Base-by-base conservation (phyloP, 2,888 invertebrate genomes). In the Rhimphoctona megacephalus region DNA sequence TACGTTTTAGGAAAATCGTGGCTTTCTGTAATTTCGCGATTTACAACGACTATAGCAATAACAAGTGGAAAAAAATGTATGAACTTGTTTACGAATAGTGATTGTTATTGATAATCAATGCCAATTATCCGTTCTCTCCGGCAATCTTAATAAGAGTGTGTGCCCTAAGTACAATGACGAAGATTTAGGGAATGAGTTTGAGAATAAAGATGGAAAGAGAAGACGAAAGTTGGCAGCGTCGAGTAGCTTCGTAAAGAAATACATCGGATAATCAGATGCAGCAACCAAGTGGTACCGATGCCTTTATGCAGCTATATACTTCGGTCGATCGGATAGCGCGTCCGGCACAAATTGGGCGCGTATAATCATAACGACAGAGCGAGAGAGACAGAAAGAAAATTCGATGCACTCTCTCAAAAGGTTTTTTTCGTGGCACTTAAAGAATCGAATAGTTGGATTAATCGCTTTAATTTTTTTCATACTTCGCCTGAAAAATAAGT, bases 311-410 rank as follows among this genome's bases (percentile, higher is more conserved):
- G 81, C 46, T 80, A 36, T 36, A 36, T 36, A 61, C 61, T 22
- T 74, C 52, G 64, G 57, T 61, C 80, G 86, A 80, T 86, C 86
- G 70, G 80, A 83, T 86, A 79, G 74, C 66, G 72, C 52, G 46
- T 64, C 72, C 81, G 52, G 80, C 88, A 88, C 89, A 89, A 90
- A 90, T 90, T 90, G 88, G 72, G 88, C 80, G 84, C 57, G 88
- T 81, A 88, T 88, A 89, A 90, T 89, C 84, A 87, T 86, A 86
- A 89, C 86, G 87, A 86, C 74, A 46, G n/a, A 46, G 43, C 22
- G 49, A 49, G 14, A 46, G 78, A 67, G 77, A 64, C 39, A 46
- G 61, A 30, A 25, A 25, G 17, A 19, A 25, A 61, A 83, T 84
- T 87, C 70, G 82, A 81, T 85, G 81, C 80, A 69, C 57, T 76